phyloP scores from a whole-genome alignment of 2,113 vertebrate genomes.

The Pterocles burchelli region DNA sequence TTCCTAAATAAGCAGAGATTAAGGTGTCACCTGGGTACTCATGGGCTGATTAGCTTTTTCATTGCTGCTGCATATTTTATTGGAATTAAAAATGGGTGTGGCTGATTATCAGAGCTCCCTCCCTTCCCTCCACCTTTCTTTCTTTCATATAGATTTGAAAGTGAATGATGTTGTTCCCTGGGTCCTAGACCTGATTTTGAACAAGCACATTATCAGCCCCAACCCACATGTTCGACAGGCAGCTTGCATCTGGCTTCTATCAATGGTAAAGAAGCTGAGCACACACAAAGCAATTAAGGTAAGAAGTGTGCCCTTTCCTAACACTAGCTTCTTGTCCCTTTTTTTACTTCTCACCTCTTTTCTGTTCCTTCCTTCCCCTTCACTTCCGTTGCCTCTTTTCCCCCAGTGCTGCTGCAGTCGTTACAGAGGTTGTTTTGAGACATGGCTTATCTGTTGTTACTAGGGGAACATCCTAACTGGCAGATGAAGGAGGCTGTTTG shows the following conservation, averaged over 20 bases:
- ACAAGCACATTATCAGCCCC: conserved; percentile 88
- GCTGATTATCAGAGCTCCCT: neutral
- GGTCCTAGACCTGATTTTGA: conserved; percentile 89
- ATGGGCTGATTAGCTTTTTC: neutral
- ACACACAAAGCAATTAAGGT: conserved; percentile 93
- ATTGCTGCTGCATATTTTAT: neutral
- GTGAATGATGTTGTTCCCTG: conserved; percentile 92
- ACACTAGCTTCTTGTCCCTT: neutral
- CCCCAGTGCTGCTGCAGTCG: neutral
- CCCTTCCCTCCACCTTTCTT: neutral
- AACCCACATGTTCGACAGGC: conserved; percentile 94
- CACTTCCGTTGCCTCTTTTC: neutral
- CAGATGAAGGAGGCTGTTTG: neutral
- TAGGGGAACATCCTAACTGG: neutral
- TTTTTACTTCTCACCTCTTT: neutral
- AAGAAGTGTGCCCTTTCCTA: neutral
- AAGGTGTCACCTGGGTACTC: neutral
- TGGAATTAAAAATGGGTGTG: neutral
- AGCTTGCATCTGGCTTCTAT: conserved; percentile 96
- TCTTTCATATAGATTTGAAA: conserved; percentile 78
- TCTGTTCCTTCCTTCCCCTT: neutral
- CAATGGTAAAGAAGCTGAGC: conserved; percentile 91
- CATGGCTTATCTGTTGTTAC: neutral
- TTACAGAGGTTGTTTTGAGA: neutral
- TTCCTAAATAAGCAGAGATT: neutral